These are phyloP conservation scores for Bellardia bayeri DNA, from an alignment of 2,888 invertebrate species.

Conservation along the genomic window DNA sequence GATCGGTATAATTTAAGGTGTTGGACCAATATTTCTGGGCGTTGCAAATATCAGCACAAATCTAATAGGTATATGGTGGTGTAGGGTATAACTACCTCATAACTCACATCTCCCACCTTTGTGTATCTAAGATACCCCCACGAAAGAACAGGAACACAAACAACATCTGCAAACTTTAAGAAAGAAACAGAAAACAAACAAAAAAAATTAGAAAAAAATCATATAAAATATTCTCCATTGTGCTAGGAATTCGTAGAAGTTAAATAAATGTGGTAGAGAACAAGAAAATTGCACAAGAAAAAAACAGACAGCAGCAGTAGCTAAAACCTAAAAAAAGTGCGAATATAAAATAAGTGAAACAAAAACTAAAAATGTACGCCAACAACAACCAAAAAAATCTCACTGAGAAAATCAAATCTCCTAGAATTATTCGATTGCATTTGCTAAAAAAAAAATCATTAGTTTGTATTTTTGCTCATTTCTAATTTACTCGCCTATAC, in stretches of 20 bases:
- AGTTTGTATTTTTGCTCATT: background rate
- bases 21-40: too few relatives aligned
- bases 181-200: too few relatives aligned
- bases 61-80: too few relatives aligned
- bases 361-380: background rate
- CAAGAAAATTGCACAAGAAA: slow-evolving; percentile 2
- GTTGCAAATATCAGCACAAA: too few relatives aligned
- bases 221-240: slow-evolving; percentile 28
- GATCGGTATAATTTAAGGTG: too few relatives aligned
- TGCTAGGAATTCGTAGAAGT: slow-evolving; percentile 56
- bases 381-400: background rate
- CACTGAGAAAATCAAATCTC: slow-evolving; percentile 30
- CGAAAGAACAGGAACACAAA: slow-evolving; percentile 36
- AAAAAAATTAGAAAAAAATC: background rate
- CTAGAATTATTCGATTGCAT: background rate
- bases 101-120: slow-evolving; percentile 25
- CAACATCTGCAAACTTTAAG: slow-evolving; percentile 46
- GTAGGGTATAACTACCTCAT: background rate
- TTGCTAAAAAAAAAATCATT: slow-evolving; percentile 16
- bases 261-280: slow-evolving; percentile 15
- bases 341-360: slow-evolving; percentile 33
- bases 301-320: background rate
- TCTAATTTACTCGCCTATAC: background rate
- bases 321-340: slow-evolving; percentile 5
- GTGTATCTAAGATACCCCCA: slow-evolving; percentile 25